Evolutionary conservation across 2,888 invertebrate species (phyloP), one percentile per base, ranked within the genome.

Genomic region (Temnothorax unifasciatus): DNA sequence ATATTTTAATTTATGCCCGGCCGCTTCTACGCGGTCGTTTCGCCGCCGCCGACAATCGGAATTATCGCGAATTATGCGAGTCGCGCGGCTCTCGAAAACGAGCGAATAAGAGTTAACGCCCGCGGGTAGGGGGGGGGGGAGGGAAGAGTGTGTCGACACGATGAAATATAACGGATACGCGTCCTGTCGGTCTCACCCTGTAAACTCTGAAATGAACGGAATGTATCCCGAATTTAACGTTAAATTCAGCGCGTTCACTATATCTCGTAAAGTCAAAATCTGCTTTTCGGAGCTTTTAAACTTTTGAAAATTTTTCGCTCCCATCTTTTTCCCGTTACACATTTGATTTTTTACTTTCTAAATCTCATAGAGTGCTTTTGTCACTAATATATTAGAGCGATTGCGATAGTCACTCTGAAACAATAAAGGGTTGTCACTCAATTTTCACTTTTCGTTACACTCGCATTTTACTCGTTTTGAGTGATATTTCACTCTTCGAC

Each of bases 1-100:
- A 87, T 87, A 85, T 86, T 86, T 86, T 87, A 89, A 89, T 89
- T 87, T 86, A 89, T 89, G 64, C 64, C 38, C 25, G 13, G 8
- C 64, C 77, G 44, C 63, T 68, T 69, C 59, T 63, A 84, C 84
- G 64, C 50, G 41, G 34, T 52, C 54, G 11, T 21, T 69, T 57
- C 34, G 52, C 18, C 34, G 52, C 18, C 34, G 54, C 68, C 77
- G 79, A 63, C 68, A 34, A 69, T 69, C 57, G 77, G 41, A 68
- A 73, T 85, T 86, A 84, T 79, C 29, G 77, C 75, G 83, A 86
- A 86, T 86, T 86, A 85, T 63, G 18, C 63, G 73, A 34, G 8
- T 54, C 18, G 41, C 52, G 8, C 59, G 13, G 41, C 52, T 38
- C 47, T 44, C 52, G 64, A 77, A 83, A 77, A 71, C 68, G 82